Evolutionary conservation across 1,140 invertebrate genomes (phyloP).

Genomic region (Leptinotarsa defecta): DNA sequence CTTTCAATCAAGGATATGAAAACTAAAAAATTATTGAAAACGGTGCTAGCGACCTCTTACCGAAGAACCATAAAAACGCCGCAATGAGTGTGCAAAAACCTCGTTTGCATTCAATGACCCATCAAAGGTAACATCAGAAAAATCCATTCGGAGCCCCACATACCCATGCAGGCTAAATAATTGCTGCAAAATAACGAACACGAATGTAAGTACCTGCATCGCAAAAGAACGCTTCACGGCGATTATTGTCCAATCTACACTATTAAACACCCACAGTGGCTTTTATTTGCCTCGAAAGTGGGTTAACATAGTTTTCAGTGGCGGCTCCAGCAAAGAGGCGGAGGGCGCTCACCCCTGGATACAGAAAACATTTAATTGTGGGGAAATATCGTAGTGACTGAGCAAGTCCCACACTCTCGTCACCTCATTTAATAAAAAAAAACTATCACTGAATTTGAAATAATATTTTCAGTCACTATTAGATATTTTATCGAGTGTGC

Average conservation of each 20-base stretch:
- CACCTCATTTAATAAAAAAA: too few relatives aligned
- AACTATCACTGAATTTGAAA: too few relatives aligned
- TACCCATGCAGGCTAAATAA: background rate
- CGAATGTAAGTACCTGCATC: background rate
- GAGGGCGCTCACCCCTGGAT: background rate
- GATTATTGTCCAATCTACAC: background rate
- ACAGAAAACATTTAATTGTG: background rate
- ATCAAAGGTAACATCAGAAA: background rate
- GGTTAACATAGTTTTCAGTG: background rate
- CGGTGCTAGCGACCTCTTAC: too few relatives aligned
- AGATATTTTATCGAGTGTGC: too few relatives aligned
- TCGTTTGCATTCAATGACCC: background rate
- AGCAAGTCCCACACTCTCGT: too few relatives aligned
- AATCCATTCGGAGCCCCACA: background rate
- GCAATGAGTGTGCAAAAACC: background rate
- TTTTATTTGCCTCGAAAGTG: background rate
- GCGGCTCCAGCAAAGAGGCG: too few relatives aligned
- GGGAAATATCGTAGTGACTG: too few relatives aligned
- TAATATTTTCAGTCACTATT: too few relatives aligned
- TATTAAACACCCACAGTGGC: constrained; percentile 5
- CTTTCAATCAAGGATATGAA: too few relatives aligned
- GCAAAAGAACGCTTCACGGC: background rate
- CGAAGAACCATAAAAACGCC: background rate
- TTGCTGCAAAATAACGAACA: background rate
- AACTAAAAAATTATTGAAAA: too few relatives aligned